Base-by-base conservation (phyloP, 1,140 invertebrate species). In the Coboldia fuscipes region DNA sequence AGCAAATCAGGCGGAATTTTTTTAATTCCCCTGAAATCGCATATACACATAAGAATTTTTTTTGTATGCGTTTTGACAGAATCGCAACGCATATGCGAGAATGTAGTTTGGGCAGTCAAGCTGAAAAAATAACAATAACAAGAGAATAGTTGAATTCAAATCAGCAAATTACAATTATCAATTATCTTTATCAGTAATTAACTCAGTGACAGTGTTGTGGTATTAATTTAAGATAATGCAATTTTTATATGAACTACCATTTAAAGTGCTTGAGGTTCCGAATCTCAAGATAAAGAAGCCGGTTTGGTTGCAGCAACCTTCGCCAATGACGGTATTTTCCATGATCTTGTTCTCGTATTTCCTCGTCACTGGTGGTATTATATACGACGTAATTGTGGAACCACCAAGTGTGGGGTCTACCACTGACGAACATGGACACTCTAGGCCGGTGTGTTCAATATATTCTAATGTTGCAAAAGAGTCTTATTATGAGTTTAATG, bases 311-410 rank as follows among this genome's bases (percentile, higher is more conserved):
- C 72, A 76, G 34, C 70, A 82, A 58, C 93, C 93, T 1, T 92
- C 85, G 30, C 72, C 89, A 16, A 97, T 94, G 85, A 68, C 77
- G 38, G 78, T 93, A 37, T 97, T 93, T 59, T 69, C 81, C 10
- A 59, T 90, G 33, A 76, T 97, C 23, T 57, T 97, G 23, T 57
- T 86, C 15, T 94, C 92, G 3, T 98, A 98, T 57, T 98, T 98
- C 62, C 62, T 98, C 39, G 90, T 98, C 24, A 97, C 90, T 34
- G 93, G 90, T 72, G 92, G 90, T 92, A 89, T 97, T 22, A 97
- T 97, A 45, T 97, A 97, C 60, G 90, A 97, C 63, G 88, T 97
- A 0, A 97, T 97, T 52, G 86, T 96, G 30, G 93, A 97, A 58
- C 92, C 93, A 23, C 92, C 92, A 1, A 90, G 88, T 57, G 88